Base-by-base conservation (phyloP, 2,113 vertebrate species). In the Polypterus bichir region DNA sequence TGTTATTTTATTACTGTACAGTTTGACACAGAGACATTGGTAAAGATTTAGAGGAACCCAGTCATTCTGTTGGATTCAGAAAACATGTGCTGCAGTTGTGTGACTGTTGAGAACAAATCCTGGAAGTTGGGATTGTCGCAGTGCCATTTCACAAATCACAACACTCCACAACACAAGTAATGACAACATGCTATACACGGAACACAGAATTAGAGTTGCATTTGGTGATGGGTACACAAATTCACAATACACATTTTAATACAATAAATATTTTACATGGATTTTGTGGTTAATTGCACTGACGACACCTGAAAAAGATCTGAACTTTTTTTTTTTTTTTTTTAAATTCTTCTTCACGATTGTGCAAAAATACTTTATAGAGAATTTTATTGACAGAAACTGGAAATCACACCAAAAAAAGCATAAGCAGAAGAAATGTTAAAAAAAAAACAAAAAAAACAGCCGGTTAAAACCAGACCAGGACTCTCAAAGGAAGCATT, bases 1-100 rank as follows among this genome's bases (percentile, higher is more conserved):
- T 27, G 27, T 27, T 27, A 78, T 68, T 92, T 94, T 94, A 92
- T 92, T 91, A 71, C 72, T 77, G 76, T 83, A 86, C 79, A 77
- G 64, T 59, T 77, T 84, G 74, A 81, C 81, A 89, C 75, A 82
- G 71, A 78, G 65, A 79, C 65, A 65, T 9, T 51, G 49, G 6
- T 51, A 70, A 27, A 46, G 59, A 48, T 49, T 68, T 66, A 70
- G 60, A 63, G 62, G 45, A 58, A 47, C 65, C 62, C 62, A 47
- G 54, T 27, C 54, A 55, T 10, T 55, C 44, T 8, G 54, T 55
- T 55, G 5, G 27, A 27, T 27, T 27, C 27, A 27, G 27, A 27
- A 27, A 27, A 27, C 27, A 2, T 27, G 27, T 27, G 27, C 27
- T 27, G 27, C 27, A 27, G 27, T 27, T 27, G 27, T 27, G 27